Evolutionary conservation across 2,113 vertebrate genomes (phyloP).

Genomic region (Cavia aperea): DNA sequence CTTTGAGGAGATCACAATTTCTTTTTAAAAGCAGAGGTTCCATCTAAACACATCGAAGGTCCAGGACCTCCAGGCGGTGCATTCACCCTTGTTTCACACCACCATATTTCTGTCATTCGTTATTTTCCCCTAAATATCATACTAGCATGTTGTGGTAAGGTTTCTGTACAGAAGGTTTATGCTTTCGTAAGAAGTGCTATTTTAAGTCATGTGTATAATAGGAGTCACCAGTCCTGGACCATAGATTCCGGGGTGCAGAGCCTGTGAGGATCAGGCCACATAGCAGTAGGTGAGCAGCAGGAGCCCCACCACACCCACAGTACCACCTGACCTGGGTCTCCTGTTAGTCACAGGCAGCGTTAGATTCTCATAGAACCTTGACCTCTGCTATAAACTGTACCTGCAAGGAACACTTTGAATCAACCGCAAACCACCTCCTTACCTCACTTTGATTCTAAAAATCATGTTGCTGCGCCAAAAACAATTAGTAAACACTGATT

Average conservation of each 20-base stretch:
- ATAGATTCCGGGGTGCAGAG: background rate
- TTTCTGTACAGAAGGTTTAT: background rate
- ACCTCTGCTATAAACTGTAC: background rate
- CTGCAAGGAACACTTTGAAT: background rate
- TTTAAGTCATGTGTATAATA: conserved; percentile 39
- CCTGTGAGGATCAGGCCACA: background rate
- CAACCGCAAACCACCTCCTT: background rate
- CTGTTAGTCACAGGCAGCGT: background rate
- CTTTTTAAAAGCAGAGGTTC: background rate
- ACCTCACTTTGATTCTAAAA: background rate
- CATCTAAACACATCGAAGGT: background rate
- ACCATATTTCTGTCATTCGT: background rate
- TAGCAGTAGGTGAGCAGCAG: background rate
- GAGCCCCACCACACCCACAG: too few relatives aligned
- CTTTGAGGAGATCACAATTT: background rate
- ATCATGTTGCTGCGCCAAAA: background rate
- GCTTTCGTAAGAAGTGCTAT: background rate
- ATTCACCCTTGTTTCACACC: background rate
- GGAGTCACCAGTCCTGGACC: background rate
- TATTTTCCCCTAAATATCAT: conserved; percentile 19
- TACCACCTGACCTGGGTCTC: background rate
- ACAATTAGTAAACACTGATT: background rate
- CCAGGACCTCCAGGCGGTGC: background rate
- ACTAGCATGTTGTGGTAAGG: conserved; percentile 25
- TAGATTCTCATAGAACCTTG: background rate